A percentile compares a stretch with the other conserved stretches of the same genome.
Conservation (phyloP, 2,888 invertebrate genomes). For the Tipula unca region DNA sequence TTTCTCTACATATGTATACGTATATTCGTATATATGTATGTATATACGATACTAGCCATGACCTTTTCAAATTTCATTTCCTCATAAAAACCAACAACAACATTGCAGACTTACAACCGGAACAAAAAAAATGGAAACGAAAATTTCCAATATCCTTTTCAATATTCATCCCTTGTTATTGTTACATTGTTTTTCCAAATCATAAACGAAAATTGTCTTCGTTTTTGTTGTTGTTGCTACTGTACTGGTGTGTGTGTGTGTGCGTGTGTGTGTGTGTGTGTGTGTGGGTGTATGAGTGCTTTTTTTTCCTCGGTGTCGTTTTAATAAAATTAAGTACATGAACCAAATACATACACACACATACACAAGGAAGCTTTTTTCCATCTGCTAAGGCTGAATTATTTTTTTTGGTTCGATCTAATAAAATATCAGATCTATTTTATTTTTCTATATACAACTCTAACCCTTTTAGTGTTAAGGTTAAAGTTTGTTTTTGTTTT, state of each 20-base stretch:
- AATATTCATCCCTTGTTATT: not conserved
- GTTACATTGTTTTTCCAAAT: not conserved
- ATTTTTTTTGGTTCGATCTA: not conserved
- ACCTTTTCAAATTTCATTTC: not conserved
- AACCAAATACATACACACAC: not conserved
- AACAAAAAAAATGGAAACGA: not conserved
- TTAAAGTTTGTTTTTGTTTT: not conserved
- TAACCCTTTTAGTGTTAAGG: not conserved
- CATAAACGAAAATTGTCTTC: not conserved
- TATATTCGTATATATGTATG: no score
- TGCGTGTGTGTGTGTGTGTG: no score
- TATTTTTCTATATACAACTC: not conserved
- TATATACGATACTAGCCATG: not conserved
- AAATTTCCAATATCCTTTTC: conserved; percentile 1
- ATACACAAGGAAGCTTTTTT: not conserved
- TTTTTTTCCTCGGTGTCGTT: not conserved
- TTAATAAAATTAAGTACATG: not conserved
- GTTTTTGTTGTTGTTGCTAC: not conserved
- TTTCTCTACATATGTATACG: no score
- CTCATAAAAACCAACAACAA: not conserved
- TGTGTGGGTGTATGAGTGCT: not conserved
- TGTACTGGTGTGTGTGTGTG: no score
- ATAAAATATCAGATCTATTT: not conserved
- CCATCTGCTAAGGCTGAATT: not conserved
- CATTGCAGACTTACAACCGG: not conserved